Percentiles rank a stretch among this genome's conserved stretches.
Evolutionary conservation across 2,888 invertebrate genomes (phyloP).

Genomic region (Hyles lineata): DNA sequence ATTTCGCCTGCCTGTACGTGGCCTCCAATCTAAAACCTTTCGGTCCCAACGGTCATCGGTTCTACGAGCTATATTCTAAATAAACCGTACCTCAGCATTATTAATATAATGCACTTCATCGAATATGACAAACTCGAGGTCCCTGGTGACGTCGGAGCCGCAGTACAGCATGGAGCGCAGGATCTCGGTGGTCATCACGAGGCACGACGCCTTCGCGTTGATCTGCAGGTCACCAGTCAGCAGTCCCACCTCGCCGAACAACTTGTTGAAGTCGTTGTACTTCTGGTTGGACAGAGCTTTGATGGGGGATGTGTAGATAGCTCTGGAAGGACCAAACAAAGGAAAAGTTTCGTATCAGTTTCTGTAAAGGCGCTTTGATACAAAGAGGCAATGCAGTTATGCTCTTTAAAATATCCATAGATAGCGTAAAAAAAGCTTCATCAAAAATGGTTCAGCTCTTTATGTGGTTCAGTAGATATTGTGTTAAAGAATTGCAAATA

Average conservation of each 20-base stretch:
- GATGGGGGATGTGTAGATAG: slow-evolving; percentile 99
- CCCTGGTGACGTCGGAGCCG: slow-evolving; percentile 96
- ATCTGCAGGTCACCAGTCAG: slow-evolving; percentile 98
- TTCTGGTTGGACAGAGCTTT: slow-evolving; percentile 99
- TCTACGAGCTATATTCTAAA: too few relatives aligned
- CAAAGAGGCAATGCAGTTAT: too few relatives aligned
- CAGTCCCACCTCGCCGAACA: slow-evolving; percentile 96
- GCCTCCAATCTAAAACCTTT: too few relatives aligned
- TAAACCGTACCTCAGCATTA: slow-evolving; percentile 90
- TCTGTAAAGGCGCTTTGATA: too few relatives aligned
- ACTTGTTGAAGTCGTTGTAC: slow-evolving; percentile 97
- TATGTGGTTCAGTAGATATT: too few relatives aligned
- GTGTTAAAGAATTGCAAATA: too few relatives aligned
- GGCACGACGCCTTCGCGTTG: slow-evolving; percentile 95
- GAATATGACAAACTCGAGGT: slow-evolving; percentile 99
- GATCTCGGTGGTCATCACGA: slow-evolving; percentile 99
- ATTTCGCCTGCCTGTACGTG: too few relatives aligned
- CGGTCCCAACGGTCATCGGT: too few relatives aligned
- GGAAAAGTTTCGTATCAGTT: background rate
- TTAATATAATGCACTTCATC: slow-evolving; percentile 99
- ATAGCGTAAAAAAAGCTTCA: too few relatives aligned
- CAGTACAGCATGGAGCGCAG: slow-evolving; percentile 98
- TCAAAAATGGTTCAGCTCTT: too few relatives aligned
- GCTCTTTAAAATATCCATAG: too few relatives aligned
- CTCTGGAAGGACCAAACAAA: slow-evolving; percentile 70